These are phyloP conservation scores for Cacoxenus indagator DNA, from an alignment of 2,888 invertebrate genomes.

Conservation along the genomic window DNA sequence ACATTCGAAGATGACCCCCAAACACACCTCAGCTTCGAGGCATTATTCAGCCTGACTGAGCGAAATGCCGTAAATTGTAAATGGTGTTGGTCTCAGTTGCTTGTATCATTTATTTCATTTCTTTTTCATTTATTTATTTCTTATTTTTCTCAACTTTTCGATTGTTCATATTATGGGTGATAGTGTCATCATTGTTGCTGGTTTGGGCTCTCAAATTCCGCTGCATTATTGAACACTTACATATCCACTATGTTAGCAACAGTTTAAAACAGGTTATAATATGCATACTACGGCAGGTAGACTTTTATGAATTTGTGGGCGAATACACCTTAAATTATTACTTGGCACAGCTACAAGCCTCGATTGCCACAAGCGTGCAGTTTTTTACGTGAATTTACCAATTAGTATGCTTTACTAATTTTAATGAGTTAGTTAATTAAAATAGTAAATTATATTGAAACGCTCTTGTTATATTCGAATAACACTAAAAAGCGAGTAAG, in stretches of 20 bases:
- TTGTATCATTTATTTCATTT: slow-evolving; percentile 1
- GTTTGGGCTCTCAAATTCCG: slow-evolving; percentile 22
- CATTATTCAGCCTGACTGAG: not conserved
- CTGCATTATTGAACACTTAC: slow-evolving; percentile 24
- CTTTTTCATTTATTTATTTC: slow-evolving; percentile 24
- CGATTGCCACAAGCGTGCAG: not conserved
- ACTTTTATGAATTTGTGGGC: not conserved
- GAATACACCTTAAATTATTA: too few relatives aligned
- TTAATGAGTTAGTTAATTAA: not conserved
- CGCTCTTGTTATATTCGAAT: too few relatives aligned
- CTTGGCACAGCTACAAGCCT: not conserved
- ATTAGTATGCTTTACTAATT: not conserved
- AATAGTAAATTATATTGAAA: too few relatives aligned
- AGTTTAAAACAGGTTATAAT: too few relatives aligned
- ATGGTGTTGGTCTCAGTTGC: slow-evolving; percentile 19
- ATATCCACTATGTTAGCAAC: too few relatives aligned
- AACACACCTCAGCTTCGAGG: too few relatives aligned
- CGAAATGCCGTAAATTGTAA: slow-evolving; percentile 17
- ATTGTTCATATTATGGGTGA: slow-evolving; percentile 15
- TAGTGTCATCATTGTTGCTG: slow-evolving; percentile 37
- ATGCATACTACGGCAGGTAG: too few relatives aligned
- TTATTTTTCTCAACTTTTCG: slow-evolving; percentile 28
- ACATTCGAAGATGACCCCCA: not conserved
- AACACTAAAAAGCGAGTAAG: too few relatives aligned
- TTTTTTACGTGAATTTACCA: not conserved